A percentile compares a stretch with the other conserved stretches of the same genome.
phyloP scores from a whole-genome alignment of 2,113 vertebrate genomes.

The Leptobrachium ailaonicum region DNA sequence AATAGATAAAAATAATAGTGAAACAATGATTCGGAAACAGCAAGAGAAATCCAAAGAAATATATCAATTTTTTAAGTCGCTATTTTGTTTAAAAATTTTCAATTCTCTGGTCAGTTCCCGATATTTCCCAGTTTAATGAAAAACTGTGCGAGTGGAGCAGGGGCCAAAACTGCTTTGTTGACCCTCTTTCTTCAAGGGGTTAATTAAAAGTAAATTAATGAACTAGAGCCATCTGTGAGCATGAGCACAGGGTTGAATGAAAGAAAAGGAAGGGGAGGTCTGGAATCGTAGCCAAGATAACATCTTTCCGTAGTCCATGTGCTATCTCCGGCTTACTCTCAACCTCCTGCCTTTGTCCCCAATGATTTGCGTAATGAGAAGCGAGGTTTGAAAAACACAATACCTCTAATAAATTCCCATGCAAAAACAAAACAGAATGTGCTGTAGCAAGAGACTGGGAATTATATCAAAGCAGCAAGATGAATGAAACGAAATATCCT shows the following conservation, averaged over 20 bases:
- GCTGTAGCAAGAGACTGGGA: background rate
- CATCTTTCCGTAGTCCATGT: constrained; percentile 34
- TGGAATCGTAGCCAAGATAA: constrained; percentile 44
- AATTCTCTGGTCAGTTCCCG: no score
- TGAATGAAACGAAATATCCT: no score
- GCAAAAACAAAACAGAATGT: constrained; percentile 10
- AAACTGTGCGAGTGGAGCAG: no score
- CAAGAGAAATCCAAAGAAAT: no score
- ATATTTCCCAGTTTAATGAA: no score
- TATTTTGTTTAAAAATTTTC: no score
- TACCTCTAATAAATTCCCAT: background rate
- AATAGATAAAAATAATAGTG: no score
- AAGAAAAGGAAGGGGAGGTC: constrained; percentile 22
- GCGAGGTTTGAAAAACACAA: constrained; percentile 24
- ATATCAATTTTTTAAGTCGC: no score
- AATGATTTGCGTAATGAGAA: constrained; percentile 32
- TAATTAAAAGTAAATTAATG: background rate
- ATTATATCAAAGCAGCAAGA: background rate
- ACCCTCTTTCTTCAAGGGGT: no score
- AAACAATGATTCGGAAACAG: no score
- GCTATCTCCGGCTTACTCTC: constrained; percentile 27
- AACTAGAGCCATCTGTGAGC: constrained; percentile 37
- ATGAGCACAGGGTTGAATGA: constrained; percentile 27
- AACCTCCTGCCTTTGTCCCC: constrained; percentile 24
- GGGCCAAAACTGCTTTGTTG: no score